A percentile compares a stretch with the other conserved stretches of the same genome.
These are phyloP conservation scores for Chaetodon trifascialis DNA, from an alignment of 2,113 vertebrate genomes.

Conservation along the genomic window DNA sequence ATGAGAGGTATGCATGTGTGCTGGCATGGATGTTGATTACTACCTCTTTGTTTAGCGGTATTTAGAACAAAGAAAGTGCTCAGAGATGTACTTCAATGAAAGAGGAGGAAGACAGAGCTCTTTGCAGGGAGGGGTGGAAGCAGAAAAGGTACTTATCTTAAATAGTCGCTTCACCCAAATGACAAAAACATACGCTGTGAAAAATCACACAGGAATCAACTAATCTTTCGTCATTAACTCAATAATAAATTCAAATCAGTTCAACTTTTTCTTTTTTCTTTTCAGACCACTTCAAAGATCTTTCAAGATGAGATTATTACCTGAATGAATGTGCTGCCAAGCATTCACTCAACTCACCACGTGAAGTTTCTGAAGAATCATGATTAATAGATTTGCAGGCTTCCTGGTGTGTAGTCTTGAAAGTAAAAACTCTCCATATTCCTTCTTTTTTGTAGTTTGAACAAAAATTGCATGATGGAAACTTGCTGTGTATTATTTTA, in stretches of 20 bases:
- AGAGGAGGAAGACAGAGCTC: not conserved
- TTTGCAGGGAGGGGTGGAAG: not conserved
- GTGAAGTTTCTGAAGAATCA: not conserved
- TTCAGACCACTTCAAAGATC: not conserved
- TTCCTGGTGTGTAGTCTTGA: not conserved
- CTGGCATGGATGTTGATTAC: not conserved
- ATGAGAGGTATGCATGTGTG: not conserved
- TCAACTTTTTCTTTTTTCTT: not conserved
- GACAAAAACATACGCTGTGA: not conserved
- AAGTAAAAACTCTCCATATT: not conserved
- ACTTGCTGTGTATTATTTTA: not conserved
- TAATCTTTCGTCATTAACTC: no score
- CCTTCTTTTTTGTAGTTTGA: not conserved
- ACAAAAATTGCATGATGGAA: not conserved
- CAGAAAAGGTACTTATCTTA: not conserved
- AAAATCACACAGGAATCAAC: not conserved
- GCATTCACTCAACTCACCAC: not conserved
- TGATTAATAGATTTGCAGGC: not conserved
- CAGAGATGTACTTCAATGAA: not conserved
- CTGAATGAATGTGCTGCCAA: not conserved
- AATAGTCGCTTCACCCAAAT: not conserved
- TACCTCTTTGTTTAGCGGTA: not conserved
- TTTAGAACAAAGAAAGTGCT: constrained; percentile 30
- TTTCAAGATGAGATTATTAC: not conserved
- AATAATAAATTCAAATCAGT: not conserved